Evolutionary conservation across 2,113 vertebrate genomes (phyloP).

Genomic region (Vulpes lagopus): DNA sequence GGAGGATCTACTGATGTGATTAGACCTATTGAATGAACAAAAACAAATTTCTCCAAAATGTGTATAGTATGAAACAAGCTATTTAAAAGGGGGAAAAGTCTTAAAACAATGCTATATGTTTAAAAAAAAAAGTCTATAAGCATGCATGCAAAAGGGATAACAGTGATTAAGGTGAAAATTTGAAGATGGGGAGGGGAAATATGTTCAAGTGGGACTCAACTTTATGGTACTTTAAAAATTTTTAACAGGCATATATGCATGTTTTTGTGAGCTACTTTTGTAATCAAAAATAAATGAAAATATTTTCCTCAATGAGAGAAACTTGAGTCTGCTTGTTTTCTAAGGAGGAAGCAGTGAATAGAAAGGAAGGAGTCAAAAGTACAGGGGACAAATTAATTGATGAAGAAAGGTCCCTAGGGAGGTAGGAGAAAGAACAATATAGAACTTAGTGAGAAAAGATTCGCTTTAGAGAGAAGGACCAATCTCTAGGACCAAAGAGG

Average conservation of each 20-base stretch:
- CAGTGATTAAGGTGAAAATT: background rate
- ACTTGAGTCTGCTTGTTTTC: background rate
- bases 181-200: background rate
- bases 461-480: background rate
- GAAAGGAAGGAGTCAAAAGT: background rate
- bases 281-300: conserved; percentile 27
- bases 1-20: background rate
- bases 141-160: background rate
- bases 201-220: background rate
- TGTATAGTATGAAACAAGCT: background rate
- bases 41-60: background rate
- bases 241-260: background rate
- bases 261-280: conserved; percentile 4
- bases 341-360: background rate
- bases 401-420: background rate
- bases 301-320: background rate
- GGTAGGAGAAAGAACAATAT: background rate
- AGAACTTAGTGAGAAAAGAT: background rate
- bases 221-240: background rate
- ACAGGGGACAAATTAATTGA: background rate
- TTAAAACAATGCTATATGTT: background rate
- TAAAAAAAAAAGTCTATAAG: background rate
- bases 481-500: background rate
- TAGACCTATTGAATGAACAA: background rate
- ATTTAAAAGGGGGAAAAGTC: background rate